Base-by-base conservation (phyloP, 2,113 vertebrate species). In the Gasterosteus nipponicus region DNA sequence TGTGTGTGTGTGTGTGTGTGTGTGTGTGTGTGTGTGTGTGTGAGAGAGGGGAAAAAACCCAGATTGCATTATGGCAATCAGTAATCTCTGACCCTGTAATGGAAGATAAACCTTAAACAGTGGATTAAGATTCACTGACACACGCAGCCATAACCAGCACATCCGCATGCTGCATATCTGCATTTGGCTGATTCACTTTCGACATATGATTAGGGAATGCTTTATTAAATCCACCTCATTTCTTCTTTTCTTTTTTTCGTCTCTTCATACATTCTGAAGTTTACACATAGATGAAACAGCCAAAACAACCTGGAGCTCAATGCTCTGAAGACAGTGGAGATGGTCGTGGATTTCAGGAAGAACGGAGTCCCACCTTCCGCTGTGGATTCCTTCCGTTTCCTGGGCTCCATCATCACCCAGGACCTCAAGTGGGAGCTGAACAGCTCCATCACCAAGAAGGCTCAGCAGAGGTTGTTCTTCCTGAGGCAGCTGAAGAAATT, bases 211-310 rank as follows among this genome's bases (percentile, higher is more conserved):
- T 18, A 38, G 19, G 64, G 31, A 58, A 6, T 0, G 42, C 29
- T 44, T 72, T 71, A 67, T 75, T 62, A n/a, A 59, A 69, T 54
- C 16, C 11, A 51, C 71, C 54, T 22, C 2, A 41, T 33, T 57
- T 22, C 10, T 60, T 64, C 19, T 42, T 64, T 59, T 39, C 2
- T 65, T 39, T 76, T 29, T 46, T 39, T 56, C 68, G 35, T 78
- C 46, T 77, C 22, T 33, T 62, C 31, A 46, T 59, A 22, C 35
- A 19, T 38, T 46, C n/a, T 49, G 57, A 85, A 88, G 74, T 86
- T 83, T 69, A 82, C 35, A 59, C 26, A 73, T 69, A 80, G 62
- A 75, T 6, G 72, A 22, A 53, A 26, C 22, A 26, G 22, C 22
- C 22, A 26, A 26, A 26, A 26, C 22, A 26, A 26, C 22, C 22